These are phyloP conservation scores for Ceratosolen solmsi DNA, from an alignment of 1,140 invertebrate species.

Conservation along the genomic window DNA sequence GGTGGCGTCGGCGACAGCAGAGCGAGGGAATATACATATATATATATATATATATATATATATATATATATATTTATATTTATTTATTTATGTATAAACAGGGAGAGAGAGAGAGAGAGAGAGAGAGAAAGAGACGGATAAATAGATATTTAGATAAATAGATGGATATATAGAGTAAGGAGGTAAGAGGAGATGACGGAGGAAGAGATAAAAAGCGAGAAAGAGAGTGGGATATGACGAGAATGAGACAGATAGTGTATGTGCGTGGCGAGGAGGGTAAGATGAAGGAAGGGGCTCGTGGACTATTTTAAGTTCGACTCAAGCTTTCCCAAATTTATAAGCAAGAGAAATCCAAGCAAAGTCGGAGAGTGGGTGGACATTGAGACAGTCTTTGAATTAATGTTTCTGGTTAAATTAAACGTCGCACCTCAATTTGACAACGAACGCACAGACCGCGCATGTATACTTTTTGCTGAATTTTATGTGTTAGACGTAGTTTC, in stretches of 20 bases:
- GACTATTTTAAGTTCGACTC: slow-evolving; percentile 69
- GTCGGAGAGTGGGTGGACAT: slow-evolving; percentile 56
- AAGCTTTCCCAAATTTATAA: slow-evolving; percentile 71
- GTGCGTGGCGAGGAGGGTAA: background rate
- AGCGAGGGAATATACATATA: too few species aligned
- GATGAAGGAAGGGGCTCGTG: slow-evolving; percentile 48
- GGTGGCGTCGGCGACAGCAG: too few species aligned
- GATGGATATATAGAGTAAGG: background rate
- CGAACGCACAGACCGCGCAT: background rate
- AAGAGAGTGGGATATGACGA: slow-evolving; percentile 35
- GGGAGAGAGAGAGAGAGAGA: too few species aligned
- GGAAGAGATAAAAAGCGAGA: background rate
- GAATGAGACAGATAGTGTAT: background rate
- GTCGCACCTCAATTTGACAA: slow-evolving; percentile 48
- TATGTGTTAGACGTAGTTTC: background rate
- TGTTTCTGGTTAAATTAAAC: slow-evolving; percentile 64
- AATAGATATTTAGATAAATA: background rate
- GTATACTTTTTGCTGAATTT: background rate
- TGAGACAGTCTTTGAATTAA: slow-evolving; percentile 61
- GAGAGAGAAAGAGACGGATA: too few species aligned
- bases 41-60: too few species aligned
- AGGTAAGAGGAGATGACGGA: background rate
- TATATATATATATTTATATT: too few species aligned
- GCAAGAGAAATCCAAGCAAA: slow-evolving; percentile 54
- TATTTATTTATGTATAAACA: too few species aligned